These are phyloP conservation scores for Yponomeuta malinellus DNA, from an alignment of 2,888 invertebrate genomes.

Conservation along the genomic window DNA sequence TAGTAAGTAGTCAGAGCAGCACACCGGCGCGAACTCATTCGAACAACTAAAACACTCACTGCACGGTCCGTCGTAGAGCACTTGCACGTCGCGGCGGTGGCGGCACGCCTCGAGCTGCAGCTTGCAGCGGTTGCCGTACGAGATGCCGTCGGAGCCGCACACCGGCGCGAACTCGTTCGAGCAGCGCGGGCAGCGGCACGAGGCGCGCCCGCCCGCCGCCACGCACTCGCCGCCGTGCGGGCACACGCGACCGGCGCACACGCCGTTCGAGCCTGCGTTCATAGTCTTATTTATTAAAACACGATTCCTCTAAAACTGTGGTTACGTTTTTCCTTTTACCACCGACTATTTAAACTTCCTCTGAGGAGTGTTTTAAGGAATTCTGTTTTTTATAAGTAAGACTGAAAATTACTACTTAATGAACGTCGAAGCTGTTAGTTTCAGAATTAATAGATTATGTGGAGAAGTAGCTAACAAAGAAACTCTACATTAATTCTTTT, in stretches of 20 bases:
- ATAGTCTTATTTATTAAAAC: no score
- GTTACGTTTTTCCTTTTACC: no score
- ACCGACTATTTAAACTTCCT: no score
- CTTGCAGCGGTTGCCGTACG: conserved; percentile 89
- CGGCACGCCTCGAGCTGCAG: conserved; percentile 87
- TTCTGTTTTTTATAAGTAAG: no score
- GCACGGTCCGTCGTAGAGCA: conserved; percentile 89
- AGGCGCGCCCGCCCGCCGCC: conserved; percentile 82
- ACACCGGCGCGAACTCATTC: conserved; percentile 74
- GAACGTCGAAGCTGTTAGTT: no score
- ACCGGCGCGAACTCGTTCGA: conserved; percentile 90
- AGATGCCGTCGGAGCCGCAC: conserved; percentile 88
- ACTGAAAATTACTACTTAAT: no score
- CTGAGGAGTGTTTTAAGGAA: no score
- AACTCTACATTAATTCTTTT: no score
- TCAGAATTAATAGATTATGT: no score
- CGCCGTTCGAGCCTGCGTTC: conserved; percentile 76
- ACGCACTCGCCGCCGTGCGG: conserved; percentile 82
- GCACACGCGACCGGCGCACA: conserved; percentile 82
- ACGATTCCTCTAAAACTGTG: no score
- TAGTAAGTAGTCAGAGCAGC: conserved; percentile 83
- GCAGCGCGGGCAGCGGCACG: conserved; percentile 90
- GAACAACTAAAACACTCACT: conserved; percentile 76
- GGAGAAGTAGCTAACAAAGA: no score
- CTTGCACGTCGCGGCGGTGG: conserved; percentile 82